Conservation (phyloP, 2,797 vertebrate genomes). For the Acipenser oxyrinchus region DNA sequence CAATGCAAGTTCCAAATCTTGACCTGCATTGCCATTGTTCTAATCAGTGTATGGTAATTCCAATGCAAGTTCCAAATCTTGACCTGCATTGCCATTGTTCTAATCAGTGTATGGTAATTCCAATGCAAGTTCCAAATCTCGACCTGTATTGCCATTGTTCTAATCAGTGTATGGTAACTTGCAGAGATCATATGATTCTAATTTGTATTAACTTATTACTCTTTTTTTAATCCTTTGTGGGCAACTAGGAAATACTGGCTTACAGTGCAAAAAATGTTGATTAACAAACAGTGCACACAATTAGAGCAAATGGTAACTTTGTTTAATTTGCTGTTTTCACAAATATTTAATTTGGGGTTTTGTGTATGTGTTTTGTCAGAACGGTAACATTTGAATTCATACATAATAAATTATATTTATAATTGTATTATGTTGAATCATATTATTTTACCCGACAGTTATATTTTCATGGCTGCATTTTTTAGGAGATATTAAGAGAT, state of each 20-base stretch:
- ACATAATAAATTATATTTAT: too few species aligned
- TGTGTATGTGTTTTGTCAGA: neutral
- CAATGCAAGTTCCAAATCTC: neutral
- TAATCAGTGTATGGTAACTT: constrained; percentile 17
- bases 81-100: constrained; percentile 8
- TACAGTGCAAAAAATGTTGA: constrained; percentile 16
- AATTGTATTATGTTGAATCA: too few species aligned
- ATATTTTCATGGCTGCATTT: too few species aligned
- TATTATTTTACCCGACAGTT: too few species aligned
- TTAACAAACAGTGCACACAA: constrained; percentile 11
- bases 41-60: constrained; percentile 11
- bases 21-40: constrained; percentile 8
- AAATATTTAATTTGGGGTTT: neutral
- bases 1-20: neutral
- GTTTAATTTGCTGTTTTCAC: neutral
- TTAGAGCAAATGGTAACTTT: constrained; percentile 12
- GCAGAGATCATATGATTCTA: constrained; percentile 20
- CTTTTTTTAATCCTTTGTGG: constrained; percentile 20
- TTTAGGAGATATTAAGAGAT: too few species aligned
- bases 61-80: neutral
- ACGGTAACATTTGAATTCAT: too few species aligned
- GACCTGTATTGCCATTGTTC: constrained; percentile 8
- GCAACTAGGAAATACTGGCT: constrained; percentile 19
- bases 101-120: constrained; percentile 11
- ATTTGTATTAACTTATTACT: constrained; percentile 37